Evolutionary conservation across 2,113 vertebrate genomes (phyloP).

Genomic region (Embiotoca jacksoni): DNA sequence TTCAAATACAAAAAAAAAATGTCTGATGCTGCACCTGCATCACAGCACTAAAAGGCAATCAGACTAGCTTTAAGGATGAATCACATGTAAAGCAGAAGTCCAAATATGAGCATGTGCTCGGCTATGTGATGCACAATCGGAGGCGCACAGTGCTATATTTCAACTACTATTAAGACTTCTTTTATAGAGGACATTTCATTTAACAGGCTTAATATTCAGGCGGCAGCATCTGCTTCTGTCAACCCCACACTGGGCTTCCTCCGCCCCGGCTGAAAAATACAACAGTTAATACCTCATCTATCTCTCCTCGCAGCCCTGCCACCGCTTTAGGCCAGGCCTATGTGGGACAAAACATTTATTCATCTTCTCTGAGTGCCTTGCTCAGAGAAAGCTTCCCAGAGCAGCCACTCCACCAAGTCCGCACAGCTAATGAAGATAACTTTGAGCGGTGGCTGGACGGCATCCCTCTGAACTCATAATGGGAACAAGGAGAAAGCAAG

Average conservation of each 20-base stretch:
- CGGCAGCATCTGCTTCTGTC: constrained; percentile 74
- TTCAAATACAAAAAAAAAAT: constrained; percentile 36
- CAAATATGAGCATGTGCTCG: constrained; percentile 40
- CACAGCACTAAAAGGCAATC: constrained; percentile 47
- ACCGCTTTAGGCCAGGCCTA: constrained; percentile 62
- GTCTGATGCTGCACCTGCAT: constrained; percentile 57
- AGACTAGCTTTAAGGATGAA: constrained; percentile 53
- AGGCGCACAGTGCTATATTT: constrained; percentile 53
- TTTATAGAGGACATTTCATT: constrained; percentile 71
- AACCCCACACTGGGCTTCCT: constrained; percentile 58
- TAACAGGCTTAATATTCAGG: constrained; percentile 66
- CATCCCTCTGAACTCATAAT: constrained; percentile 75
- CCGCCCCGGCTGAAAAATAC: constrained; percentile 69
- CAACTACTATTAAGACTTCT: constrained; percentile 59
- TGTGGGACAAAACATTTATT: constrained; percentile 80
- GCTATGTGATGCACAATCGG: constrained; percentile 41
- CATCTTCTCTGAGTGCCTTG: constrained; percentile 72
- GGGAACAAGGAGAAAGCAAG: constrained; percentile 59
- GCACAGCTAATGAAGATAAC: constrained; percentile 79
- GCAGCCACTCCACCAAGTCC: constrained; percentile 68
- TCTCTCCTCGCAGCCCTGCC: constrained; percentile 65
- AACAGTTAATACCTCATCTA: constrained; percentile 77
- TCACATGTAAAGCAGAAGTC: constrained; percentile 35
- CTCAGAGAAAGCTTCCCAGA: constrained; percentile 68
- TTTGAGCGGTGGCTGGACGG: constrained; percentile 64